Evolutionary conservation across 2,113 vertebrate species (phyloP).

Genomic region (Furnarius figulus): DNA sequence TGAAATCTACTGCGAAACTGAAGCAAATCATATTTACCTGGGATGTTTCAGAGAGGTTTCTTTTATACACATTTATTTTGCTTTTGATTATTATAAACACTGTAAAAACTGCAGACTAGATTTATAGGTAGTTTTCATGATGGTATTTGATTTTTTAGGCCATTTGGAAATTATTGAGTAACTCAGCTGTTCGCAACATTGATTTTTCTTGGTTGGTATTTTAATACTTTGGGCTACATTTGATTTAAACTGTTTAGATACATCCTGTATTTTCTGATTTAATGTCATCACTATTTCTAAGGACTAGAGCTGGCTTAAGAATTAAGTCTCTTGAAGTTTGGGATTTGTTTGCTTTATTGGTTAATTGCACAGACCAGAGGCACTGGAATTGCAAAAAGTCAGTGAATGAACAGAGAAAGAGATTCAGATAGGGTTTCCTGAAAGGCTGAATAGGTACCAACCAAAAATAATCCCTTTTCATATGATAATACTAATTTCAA

Average conservation of each 20-base stretch:
- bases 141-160: neutral
- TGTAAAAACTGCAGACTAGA: neutral
- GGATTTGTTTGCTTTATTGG: neutral
- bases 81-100: neutral
- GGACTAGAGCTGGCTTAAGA: neutral
- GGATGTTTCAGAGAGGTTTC: neutral
- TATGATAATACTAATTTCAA: neutral
- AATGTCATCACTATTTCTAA: neutral
- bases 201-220: neutral
- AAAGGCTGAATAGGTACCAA: neutral
- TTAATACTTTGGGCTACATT: neutral
- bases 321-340: neutral
- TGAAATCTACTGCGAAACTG: neutral
- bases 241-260: neutral
- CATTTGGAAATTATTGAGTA: neutral
- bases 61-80: neutral
- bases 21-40: neutral
- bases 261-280: neutral
- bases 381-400: neutral
- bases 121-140: neutral
- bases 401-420: neutral
- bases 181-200: neutral
- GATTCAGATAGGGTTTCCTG: neutral
- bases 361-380: neutral
- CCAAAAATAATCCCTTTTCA: neutral